Evolutionary conservation across 2,113 vertebrate genomes (phyloP).

Genomic region (Lepus europaeus): DNA sequence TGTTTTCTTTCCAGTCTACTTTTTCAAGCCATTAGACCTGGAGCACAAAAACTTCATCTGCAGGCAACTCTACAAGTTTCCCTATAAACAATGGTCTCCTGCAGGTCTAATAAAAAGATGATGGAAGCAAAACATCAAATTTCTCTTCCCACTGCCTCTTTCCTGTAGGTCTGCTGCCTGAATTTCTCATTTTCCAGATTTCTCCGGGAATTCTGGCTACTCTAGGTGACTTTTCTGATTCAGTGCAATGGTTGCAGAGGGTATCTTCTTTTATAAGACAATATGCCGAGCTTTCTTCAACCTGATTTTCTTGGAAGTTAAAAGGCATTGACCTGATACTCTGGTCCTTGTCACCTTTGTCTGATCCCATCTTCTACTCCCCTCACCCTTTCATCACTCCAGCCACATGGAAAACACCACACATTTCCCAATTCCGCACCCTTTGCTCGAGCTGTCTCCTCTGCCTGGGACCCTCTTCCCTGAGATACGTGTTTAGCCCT

Average conservation of each 20-base stretch:
- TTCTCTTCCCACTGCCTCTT: constrained; percentile 18
- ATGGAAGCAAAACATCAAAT: constrained; percentile 43
- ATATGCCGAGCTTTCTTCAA: not conserved
- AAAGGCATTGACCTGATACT: not conserved
- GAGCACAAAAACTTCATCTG: constrained; percentile 44
- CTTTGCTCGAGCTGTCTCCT: not conserved
- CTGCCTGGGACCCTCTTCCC: not conserved
- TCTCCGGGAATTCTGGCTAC: not conserved
- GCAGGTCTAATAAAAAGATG: constrained; percentile 64
- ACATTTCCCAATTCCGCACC: too few relatives aligned
- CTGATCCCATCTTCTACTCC: not conserved
- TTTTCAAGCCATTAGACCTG: constrained; percentile 46
- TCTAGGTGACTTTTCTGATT: constrained; percentile 1
- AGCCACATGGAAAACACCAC: not conserved
- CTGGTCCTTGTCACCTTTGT: not conserved
- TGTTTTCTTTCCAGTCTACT: constrained; percentile 1
- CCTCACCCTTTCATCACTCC: not conserved
- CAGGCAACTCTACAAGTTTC: not conserved
- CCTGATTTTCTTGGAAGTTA: constrained; percentile 22
- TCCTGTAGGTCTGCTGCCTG: constrained; percentile 10
- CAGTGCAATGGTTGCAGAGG: not conserved
- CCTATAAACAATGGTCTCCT: constrained; percentile 33
- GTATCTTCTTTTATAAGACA: constrained; percentile 3
- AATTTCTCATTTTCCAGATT: constrained; percentile 27
- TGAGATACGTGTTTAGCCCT: not conserved